Evolutionary conservation across 2,888 invertebrate species (phyloP).

Genomic region (Mythimna loreyi): DNA sequence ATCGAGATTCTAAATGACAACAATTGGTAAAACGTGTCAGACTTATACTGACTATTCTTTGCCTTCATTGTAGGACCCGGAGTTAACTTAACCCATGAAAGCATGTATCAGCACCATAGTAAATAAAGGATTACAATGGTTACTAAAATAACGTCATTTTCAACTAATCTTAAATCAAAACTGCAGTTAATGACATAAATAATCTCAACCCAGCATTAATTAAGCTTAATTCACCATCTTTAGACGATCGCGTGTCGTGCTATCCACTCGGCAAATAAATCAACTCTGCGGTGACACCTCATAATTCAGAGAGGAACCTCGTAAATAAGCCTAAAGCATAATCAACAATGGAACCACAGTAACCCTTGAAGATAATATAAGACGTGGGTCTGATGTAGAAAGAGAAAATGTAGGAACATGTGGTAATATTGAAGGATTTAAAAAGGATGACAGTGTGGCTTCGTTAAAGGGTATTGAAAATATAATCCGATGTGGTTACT

Average conservation of each 20-base stretch:
- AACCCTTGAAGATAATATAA: constrained; percentile 56
- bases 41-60: no score
- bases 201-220: constrained; percentile 35
- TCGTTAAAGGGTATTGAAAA: constrained; percentile 31
- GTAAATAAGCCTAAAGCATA: constrained; percentile 64
- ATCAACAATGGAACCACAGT: constrained; percentile 64
- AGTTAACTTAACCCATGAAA: no score
- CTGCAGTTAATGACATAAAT: background rate
- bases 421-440: constrained; percentile 40
- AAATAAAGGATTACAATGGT: background rate
- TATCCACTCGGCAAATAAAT: constrained; percentile 54
- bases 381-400: constrained; percentile 48
- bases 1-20: no score
- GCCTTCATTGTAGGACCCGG: no score
- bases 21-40: no score
- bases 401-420: constrained; percentile 30
- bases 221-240: constrained; percentile 40
- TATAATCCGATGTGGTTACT: constrained; percentile 28
- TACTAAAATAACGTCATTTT: background rate
- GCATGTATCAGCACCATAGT: no score
- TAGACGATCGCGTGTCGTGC: constrained; percentile 47
- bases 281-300: constrained; percentile 60
- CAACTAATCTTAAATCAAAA: background rate
- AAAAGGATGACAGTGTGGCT: constrained; percentile 20
- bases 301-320: constrained; percentile 59